These are phyloP conservation scores for Tethea ocularis DNA, from an alignment of 2,888 invertebrate genomes.

Conservation along the genomic window DNA sequence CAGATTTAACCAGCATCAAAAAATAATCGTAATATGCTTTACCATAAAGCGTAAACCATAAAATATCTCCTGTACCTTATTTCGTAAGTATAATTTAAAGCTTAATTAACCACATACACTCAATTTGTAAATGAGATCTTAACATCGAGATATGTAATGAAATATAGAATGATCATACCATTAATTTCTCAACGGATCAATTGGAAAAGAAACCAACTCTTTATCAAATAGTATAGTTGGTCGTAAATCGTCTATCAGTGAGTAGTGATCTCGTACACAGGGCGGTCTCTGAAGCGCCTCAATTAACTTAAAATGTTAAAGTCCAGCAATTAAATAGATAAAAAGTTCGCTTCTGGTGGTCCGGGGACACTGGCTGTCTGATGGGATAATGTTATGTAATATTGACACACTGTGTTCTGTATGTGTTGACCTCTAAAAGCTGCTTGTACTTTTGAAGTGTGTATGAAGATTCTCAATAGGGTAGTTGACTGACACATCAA, in stretches of 20 bases:
- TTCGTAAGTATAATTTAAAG: background rate
- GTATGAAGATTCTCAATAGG: no score
- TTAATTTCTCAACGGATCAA: background rate
- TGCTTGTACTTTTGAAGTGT: no score
- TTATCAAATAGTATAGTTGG: slow-evolving; percentile 9
- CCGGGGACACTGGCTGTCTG: slow-evolving; percentile 23
- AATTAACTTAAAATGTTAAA: slow-evolving; percentile 77
- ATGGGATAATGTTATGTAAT: background rate
- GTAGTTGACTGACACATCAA: no score
- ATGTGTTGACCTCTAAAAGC: background rate
- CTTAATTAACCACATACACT: background rate
- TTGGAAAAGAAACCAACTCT: background rate
- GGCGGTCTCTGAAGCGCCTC: slow-evolving; percentile 55
- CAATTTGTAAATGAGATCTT: slow-evolving; percentile 2
- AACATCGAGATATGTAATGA: background rate
- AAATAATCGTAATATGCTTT: background rate
- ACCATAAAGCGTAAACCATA: background rate
- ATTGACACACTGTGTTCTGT: background rate
- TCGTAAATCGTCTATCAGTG: slow-evolving; percentile 62
- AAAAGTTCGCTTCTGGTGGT: slow-evolving; percentile 70
- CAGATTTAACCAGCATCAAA: no score
- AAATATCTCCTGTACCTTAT: background rate
- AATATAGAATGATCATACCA: slow-evolving; percentile 3
- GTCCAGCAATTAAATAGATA: slow-evolving; percentile 76
- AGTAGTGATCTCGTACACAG: slow-evolving; percentile 58